Percentiles rank a stretch among this genome's conserved stretches.
Conservation (phyloP, 2,797 vertebrate species). For the Spea hammondii region DNA sequence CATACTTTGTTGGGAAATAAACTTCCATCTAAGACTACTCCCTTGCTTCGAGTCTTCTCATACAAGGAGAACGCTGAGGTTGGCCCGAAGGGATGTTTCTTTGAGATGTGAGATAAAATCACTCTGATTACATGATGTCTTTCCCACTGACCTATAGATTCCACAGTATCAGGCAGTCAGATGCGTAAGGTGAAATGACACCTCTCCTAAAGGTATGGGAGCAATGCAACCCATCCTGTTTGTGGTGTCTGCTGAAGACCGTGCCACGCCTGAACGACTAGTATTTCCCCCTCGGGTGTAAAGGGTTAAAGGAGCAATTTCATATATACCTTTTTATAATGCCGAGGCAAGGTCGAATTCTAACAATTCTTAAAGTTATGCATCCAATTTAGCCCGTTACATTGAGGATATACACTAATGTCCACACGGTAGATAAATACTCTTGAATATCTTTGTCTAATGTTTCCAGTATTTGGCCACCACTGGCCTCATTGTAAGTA, state of each 20-base stretch:
- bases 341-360: too few species aligned
- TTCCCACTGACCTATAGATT: slow-evolving; percentile 18
- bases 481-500: too few species aligned
- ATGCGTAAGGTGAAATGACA: not conserved
- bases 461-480: too few species aligned
- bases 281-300: slow-evolving; percentile 6
- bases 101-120: slow-evolving; percentile 2
- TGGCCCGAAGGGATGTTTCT: slow-evolving; percentile 36
- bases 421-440: too few species aligned
- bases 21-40: not conserved
- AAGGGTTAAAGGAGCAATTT: slow-evolving; percentile 1
- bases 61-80: not conserved
- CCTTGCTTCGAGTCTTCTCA: slow-evolving; percentile 4
- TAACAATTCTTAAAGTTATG: too few species aligned
- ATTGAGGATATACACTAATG: too few species aligned
- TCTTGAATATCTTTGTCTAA: too few species aligned
- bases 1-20: too few species aligned
- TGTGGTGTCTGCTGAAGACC: slow-evolving; percentile 24
- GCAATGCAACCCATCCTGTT: slow-evolving; percentile 44
- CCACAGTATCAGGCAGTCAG: slow-evolving; percentile 23
- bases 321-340: too few species aligned
- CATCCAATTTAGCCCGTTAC: too few species aligned
- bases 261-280: slow-evolving; percentile 27
- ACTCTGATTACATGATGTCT: slow-evolving; percentile 2
- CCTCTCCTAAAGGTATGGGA: slow-evolving; percentile 31